Evolutionary conservation across 2,797 vertebrate genomes (phyloP).

Genomic region (Microctenopoma stevenorrisi): DNA sequence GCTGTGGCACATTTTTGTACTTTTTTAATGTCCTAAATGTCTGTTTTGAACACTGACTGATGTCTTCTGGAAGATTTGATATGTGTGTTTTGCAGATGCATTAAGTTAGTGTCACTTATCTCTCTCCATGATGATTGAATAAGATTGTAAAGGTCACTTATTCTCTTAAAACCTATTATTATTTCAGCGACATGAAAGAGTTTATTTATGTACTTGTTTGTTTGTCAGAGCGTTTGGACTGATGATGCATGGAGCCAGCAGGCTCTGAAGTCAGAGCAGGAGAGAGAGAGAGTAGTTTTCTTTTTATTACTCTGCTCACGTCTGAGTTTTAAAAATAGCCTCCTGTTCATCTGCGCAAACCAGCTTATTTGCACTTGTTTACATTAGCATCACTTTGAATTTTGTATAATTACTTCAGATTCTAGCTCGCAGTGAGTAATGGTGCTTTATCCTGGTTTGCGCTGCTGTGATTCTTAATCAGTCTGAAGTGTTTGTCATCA

Average conservation of each 20-base stretch:
- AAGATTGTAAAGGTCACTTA: constrained; percentile 17
- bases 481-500: constrained; percentile 2
- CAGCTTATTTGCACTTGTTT: constrained; percentile 34
- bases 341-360: constrained; percentile 9
- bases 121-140: constrained; percentile 11
- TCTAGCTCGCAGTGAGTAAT: neutral
- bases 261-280: neutral
- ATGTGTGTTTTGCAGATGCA: neutral
- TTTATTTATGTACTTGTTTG: constrained; percentile 35
- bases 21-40: neutral
- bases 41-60: neutral
- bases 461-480: neutral
- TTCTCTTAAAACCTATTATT: constrained; percentile 11
- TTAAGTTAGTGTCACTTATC: constrained; percentile 4
- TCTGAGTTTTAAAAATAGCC: constrained; percentile 26
- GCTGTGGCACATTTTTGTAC: neutral
- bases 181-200: neutral
- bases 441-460: constrained; percentile 4
- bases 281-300: neutral
- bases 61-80: neutral
- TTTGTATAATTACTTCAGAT: constrained; percentile 6
- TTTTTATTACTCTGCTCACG: neutral
- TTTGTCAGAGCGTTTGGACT: constrained; percentile 22
- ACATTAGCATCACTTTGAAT: constrained; percentile 6
- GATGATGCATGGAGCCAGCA: constrained; percentile 3